Evolutionary conservation across 1,140 invertebrate species (phyloP), one percentile per base, ranked within the genome.

Genomic region (Hypsibius dujardini): DNA sequence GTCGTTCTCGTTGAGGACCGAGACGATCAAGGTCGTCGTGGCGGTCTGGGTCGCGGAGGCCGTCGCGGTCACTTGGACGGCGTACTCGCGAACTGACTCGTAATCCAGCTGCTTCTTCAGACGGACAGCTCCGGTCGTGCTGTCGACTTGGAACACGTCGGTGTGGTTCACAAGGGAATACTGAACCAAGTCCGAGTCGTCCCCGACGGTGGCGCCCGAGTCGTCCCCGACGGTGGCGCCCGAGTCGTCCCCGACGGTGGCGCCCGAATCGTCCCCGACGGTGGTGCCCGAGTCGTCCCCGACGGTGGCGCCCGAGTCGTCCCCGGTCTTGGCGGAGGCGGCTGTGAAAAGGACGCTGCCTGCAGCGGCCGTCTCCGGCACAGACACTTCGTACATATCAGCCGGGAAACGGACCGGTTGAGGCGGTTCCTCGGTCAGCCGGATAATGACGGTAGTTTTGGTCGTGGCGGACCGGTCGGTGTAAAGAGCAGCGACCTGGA

Each of bases 1-100:
- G 76, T 95, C 91, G 76, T 95, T 92, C 46, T 93, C 89, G 76
- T 94, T 90, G 0, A 88, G 91, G 1, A 95, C 82, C 70, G 88
- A 88, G 2, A 95, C 86, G 0, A 87, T 90, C 0, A 95, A 80
- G 72, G 87, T 86, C 1, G 88, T 88, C 1, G 87, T 85, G 0
- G 89, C 83, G 75, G 84, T 82, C 75, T 85, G 84, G 69, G 76
- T 46, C 74, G 70, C 3, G 78, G 71, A 28, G 75, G 78, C 70
- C 0, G 88, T 81, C 0, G 90, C 92, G 0, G 88, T 89, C 62
- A 96, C 89, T 75, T 90, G 92, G 1, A 96, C 77, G 62, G 84
- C 84, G 77, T 94, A 93, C 76, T 89, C 87, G 75, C 87, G 87
- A 69, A 88, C 82, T 0, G 84, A 84, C 75, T 97, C 94, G 79